phyloP scores from a whole-genome alignment of 1,140 invertebrate species.

The Homalodisca vitripennis region DNA sequence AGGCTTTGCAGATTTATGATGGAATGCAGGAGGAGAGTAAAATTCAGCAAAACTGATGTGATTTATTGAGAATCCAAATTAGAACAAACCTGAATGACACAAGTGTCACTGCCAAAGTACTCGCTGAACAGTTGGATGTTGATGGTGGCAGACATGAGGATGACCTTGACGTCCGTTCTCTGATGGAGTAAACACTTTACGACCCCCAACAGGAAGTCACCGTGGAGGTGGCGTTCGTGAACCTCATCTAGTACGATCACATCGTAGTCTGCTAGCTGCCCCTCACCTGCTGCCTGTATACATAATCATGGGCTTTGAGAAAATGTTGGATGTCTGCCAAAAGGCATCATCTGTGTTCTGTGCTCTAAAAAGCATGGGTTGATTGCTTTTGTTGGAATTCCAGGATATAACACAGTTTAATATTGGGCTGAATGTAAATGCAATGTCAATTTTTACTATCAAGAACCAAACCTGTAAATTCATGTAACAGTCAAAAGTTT shows the following conservation, averaged over 20 bases:
- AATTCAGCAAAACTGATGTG: neutral
- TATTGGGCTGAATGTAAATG: too few species aligned
- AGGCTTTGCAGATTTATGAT: too few species aligned
- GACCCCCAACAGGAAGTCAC: conserved; percentile 92
- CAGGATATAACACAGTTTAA: too few species aligned
- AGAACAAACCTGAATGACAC: conserved; percentile 78
- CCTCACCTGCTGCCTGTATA: conserved; percentile 53
- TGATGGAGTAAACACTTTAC: conserved; percentile 86
- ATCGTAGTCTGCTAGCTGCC: conserved; percentile 66
- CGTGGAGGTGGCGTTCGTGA: conserved; percentile 93
- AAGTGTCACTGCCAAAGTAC: conserved; percentile 84
- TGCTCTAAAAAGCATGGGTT: too few species aligned
- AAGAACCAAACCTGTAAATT: too few species aligned
- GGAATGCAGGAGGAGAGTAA: too few species aligned
- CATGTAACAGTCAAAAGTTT: too few species aligned
- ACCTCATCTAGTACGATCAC: conserved; percentile 93
- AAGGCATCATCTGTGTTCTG: too few species aligned
- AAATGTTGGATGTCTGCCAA: too few species aligned
- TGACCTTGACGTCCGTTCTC: conserved; percentile 80
- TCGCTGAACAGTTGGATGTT: conserved; percentile 90
- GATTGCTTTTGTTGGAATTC: too few species aligned
- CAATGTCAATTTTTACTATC: too few species aligned
- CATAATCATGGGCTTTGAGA: neutral
- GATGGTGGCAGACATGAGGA: conserved; percentile 99
- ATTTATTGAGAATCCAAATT: too few species aligned